Evolutionary conservation across 1,140 invertebrate genomes (phyloP).

Genomic region (Drosophila setifemur): DNA sequence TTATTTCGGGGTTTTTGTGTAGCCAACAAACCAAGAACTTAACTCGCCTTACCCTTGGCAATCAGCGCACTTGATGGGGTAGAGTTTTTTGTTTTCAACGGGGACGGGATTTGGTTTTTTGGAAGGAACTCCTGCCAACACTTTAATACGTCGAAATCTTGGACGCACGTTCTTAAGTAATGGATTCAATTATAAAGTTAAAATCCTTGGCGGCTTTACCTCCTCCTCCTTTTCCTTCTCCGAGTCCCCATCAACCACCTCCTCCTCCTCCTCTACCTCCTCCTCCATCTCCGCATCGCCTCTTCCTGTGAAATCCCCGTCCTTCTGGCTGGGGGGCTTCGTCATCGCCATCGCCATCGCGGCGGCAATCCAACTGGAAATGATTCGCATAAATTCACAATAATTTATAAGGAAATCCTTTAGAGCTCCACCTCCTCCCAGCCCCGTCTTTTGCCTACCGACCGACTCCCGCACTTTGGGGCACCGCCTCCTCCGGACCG

Average conservation of each 20-base stretch:
- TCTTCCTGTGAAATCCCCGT: too few relatives aligned
- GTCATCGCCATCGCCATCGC: conserved; percentile 40
- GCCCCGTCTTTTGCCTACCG: too few relatives aligned
- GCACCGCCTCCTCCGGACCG: conserved; percentile 27
- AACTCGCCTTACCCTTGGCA: conserved; percentile 55
- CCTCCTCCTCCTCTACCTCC: background rate
- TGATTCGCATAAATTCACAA: conserved; percentile 81
- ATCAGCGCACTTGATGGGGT: conserved; percentile 32
- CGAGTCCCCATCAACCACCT: background rate
- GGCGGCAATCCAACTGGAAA: conserved; percentile 71
- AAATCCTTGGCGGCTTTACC: conserved; percentile 68
- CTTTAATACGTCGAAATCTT: conserved; percentile 78
- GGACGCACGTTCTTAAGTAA: conserved; percentile 77
- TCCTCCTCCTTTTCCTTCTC: background rate
- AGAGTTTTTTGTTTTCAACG: background rate
- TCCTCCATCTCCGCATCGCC: too few relatives aligned
- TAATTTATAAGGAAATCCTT: conserved; percentile 80
- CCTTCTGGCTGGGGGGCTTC: conserved; percentile 3
- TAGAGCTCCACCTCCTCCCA: conserved; percentile 28
- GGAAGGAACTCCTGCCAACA: conserved; percentile 47
- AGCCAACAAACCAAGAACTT: conserved; percentile 77
- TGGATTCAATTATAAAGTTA: conserved; percentile 81
- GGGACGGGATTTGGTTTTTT: background rate
- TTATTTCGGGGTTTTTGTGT: conserved; percentile 76
- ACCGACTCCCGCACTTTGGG: background rate